Base-by-base conservation (phyloP, 2,797 vertebrate genomes). In the Megalops cyprinoides region DNA sequence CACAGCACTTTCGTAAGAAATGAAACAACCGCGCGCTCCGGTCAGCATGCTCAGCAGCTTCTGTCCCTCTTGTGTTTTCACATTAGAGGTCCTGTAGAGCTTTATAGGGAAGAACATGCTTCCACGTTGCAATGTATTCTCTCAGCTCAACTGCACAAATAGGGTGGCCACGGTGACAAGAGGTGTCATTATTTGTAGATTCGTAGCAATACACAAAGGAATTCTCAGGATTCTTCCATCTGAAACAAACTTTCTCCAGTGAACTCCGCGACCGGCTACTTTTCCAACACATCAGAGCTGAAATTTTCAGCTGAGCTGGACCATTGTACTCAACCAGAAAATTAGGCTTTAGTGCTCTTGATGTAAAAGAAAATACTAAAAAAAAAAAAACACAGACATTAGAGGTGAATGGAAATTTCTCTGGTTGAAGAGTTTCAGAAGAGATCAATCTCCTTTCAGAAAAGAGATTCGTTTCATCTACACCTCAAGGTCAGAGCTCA, bases 401-500 rank as follows among this genome's bases (percentile, higher is more conserved):
- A 84, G 83, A 76, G 69, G 39, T 65, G 28, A 49, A 62, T 25
- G 39, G 14, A 15, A n/a, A 80, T 76, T 15, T 18, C 73, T 51
- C 60, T 51, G 65, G 74, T 80, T 5, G 25, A 71, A 46, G 79
- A 81, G 62, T 83, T n/a, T 79, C 77, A 78, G 74, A 74, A 46
- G 80, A 77, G 51, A 42, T 77, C 51, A 31, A 25, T 34, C 15
- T 42, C 37, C 9, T 56, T 25, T 77, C 62, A 74, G 49, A 56
- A 79, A 65, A 6, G 6, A 39, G 74, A 10, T 25, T 82, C 44
- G 77, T 86, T 74, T 23, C 83, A 62, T 73, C 75, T 86, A 74
- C 79, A 56, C 82, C 79, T 65, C 1, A 20, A 79, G 83, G 79
- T 82, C 28, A n/a, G 65, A 49, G 49, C 44, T 37, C 87, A 88